These are phyloP conservation scores for Hydropsyche tenuis DNA, from an alignment of 1,140 invertebrate species.

Conservation along the genomic window DNA sequence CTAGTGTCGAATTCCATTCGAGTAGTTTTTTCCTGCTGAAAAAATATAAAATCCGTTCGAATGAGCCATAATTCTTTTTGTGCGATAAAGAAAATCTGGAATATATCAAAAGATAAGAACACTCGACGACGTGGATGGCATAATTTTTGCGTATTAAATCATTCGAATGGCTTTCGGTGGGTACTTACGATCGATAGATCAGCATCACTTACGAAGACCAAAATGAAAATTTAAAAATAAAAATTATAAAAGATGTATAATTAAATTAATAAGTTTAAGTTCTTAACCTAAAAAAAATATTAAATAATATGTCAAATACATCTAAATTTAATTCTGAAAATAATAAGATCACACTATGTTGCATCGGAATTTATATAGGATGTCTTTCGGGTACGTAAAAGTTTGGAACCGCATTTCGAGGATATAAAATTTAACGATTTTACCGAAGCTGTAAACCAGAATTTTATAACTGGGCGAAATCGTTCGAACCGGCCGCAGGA, in stretches of 20 bases:
- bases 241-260: no score
- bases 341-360: background rate
- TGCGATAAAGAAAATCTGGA: constrained; percentile 7
- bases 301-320: no score
- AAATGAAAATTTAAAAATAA: no score
- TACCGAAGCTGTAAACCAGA: constrained; percentile 22
- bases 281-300: no score
- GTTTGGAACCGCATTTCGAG: constrained; percentile 9
- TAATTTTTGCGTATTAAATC: constrained; percentile 18
- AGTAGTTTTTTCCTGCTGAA: no score
- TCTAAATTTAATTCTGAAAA: no score
- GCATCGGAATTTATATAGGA: background rate
- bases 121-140: constrained; percentile 9
- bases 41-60: no score
- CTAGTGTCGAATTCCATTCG: no score
- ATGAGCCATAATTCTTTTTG: constrained; percentile 14
- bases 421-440: constrained; percentile 34
- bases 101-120: constrained; percentile 24
- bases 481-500: background rate
- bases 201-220: no score
- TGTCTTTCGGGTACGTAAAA: background rate
- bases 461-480: constrained; percentile 29
- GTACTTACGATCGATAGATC: no score
- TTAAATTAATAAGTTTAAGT: no score
- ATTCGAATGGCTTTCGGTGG: background rate